Evolutionary conservation across 1,140 invertebrate species (phyloP).

Genomic region (Polypedilum vanderplanki): DNA sequence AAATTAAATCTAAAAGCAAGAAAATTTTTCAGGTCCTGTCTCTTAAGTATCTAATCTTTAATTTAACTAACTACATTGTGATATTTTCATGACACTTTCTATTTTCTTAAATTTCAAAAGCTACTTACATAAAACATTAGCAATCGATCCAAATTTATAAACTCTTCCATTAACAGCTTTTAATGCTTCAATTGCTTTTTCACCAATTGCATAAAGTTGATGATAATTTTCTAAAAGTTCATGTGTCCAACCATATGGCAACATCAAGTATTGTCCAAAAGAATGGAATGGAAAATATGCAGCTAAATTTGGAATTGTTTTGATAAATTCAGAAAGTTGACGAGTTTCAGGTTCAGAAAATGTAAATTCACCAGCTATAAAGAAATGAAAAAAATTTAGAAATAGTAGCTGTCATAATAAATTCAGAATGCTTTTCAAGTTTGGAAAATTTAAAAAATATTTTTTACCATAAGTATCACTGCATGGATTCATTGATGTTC

Average conservation of each 20-base stretch:
- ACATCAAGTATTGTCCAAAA: conserved; percentile 45
- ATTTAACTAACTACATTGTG: too few relatives aligned
- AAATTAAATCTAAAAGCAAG: too few relatives aligned
- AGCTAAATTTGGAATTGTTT: conserved; percentile 41
- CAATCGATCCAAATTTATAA: conserved; percentile 48
- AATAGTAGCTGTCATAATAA: too few relatives aligned
- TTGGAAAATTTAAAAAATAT: too few relatives aligned
- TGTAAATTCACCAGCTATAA: conserved; percentile 48
- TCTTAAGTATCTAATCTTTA: too few relatives aligned
- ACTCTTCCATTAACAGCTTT: conserved; percentile 47
- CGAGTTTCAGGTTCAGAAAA: conserved; percentile 56
- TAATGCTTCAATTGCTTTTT: conserved; percentile 45
- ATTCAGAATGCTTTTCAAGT: too few relatives aligned
- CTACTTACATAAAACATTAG: conserved; percentile 49
- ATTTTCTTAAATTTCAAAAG: too few relatives aligned
- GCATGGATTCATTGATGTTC: conserved; percentile 51
- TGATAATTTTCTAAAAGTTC: conserved; percentile 47
- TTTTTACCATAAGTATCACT: conserved; percentile 50
- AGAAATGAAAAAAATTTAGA: too few relatives aligned
- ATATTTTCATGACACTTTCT: too few relatives aligned
- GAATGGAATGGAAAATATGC: conserved; percentile 48
- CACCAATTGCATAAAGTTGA: conserved; percentile 47
- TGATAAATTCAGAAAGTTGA: conserved; percentile 45
- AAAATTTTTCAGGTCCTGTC: too few relatives aligned
- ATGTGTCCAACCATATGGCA: conserved; percentile 43